Percentiles rank a stretch among this genome's conserved stretches.
phyloP scores from a whole-genome alignment of 2,888 invertebrate genomes.

The Epirrita christyi region DNA sequence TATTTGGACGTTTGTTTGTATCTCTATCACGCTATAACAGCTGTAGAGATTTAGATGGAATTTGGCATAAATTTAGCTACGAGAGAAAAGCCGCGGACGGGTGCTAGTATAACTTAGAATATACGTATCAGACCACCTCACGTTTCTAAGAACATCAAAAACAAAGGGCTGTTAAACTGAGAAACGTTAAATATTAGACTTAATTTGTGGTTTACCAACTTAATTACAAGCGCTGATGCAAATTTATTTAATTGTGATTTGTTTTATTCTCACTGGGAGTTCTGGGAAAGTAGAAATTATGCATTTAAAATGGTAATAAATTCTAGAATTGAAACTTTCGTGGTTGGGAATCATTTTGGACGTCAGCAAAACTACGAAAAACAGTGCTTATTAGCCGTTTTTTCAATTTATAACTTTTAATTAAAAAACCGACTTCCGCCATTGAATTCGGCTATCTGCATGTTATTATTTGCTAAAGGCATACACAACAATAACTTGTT shows the following conservation, averaged over 20 bases:
- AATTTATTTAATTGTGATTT: background rate
- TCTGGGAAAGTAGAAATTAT: background rate
- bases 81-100: background rate
- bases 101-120: background rate
- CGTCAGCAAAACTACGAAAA: too few species aligned
- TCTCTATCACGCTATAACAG: too few species aligned
- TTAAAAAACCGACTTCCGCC: too few species aligned
- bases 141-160: constrained; percentile 30
- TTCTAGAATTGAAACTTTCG: background rate
- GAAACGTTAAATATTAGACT: constrained; percentile 40
- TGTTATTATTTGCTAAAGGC: too few species aligned
- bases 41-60: too few species aligned
- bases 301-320: background rate
- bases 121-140: constrained; percentile 12
- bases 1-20: too few species aligned
- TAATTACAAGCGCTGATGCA: constrained; percentile 44
- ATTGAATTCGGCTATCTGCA: too few species aligned
- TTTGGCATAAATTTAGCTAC: background rate
- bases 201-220: constrained; percentile 44
- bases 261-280: constrained; percentile 2
- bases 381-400: too few species aligned
- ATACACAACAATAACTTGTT: too few species aligned
- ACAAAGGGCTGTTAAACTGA: constrained; percentile 37
- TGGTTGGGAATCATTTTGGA: too few species aligned
- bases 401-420: too few species aligned